Conservation (phyloP, 2,888 invertebrate genomes). For the Drosophila antonietae region DNA sequence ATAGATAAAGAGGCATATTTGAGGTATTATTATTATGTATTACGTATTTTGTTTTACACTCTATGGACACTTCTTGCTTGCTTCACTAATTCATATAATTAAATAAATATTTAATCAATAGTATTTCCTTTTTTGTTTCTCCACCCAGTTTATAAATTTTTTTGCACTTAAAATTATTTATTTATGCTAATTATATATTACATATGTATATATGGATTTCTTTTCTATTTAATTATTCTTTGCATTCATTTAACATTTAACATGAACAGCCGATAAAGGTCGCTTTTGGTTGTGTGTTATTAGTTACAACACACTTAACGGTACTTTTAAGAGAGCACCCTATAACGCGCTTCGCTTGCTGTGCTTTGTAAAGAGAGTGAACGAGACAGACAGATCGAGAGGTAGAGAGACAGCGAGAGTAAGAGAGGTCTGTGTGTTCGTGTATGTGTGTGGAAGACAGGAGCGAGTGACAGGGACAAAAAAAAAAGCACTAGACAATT, state of each 20-base stretch:
- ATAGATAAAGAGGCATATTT: conserved; percentile 30
- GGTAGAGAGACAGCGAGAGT: not conserved
- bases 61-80: conserved; percentile 44
- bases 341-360: conserved; percentile 46
- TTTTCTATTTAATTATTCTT: conserved; percentile 24
- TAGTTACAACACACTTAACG: conserved; percentile 23
- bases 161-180: conserved; percentile 73
- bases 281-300: conserved; percentile 35
- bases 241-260: conserved; percentile 35
- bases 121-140: conserved; percentile 60
- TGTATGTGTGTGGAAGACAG: conserved; percentile 2
- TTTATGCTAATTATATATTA: conserved; percentile 70
- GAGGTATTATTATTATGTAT: conserved; percentile 42
- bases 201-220: conserved; percentile 35
- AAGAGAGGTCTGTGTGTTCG: conserved; percentile 5
- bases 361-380: conserved; percentile 36
- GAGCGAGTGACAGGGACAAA: conserved; percentile 1
- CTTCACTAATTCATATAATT: conserved; percentile 38
- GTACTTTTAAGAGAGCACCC: conserved; percentile 31
- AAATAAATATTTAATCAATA: conserved; percentile 63
- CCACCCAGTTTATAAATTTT: conserved; percentile 84
- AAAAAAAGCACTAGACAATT: not conserved
- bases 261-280: conserved; percentile 47
- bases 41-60: conserved; percentile 41
- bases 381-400: conserved; percentile 13